Conservation (phyloP, 2,113 vertebrate species). For the Eurypyga helias region DNA sequence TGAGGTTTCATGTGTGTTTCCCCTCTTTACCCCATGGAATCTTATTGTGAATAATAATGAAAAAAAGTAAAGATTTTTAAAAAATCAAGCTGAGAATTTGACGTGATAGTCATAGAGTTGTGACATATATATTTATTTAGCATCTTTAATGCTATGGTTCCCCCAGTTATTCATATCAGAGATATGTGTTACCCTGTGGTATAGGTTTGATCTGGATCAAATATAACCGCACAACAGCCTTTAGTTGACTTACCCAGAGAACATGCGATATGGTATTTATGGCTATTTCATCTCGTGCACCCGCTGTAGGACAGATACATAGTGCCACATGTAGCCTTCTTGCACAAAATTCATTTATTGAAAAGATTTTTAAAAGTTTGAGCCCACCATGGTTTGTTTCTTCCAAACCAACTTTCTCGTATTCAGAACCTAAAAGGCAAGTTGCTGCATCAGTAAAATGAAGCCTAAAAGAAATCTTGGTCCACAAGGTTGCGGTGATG, state of each 20-base stretch:
- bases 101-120: neutral
- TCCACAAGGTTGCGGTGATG: neutral
- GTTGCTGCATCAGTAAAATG: neutral
- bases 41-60: neutral
- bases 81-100: neutral
- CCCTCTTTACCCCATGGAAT: rapidly evolving
- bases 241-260: neutral
- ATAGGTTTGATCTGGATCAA: neutral
- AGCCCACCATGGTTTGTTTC: neutral
- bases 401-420: neutral
- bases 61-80: neutral
- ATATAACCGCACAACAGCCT: neutral
- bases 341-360: neutral
- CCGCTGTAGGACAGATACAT: neutral
- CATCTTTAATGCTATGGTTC: neutral
- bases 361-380: neutral
- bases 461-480: neutral
- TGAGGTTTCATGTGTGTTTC: neutral
- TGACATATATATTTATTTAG: neutral
- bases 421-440: neutral
- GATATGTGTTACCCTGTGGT: neutral
- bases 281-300: neutral
- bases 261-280: neutral
- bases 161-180: neutral
- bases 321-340: neutral